Conservation (phyloP, 92 coral and sea anemone genomes). For the Desmophyllum pertusum region DNA sequence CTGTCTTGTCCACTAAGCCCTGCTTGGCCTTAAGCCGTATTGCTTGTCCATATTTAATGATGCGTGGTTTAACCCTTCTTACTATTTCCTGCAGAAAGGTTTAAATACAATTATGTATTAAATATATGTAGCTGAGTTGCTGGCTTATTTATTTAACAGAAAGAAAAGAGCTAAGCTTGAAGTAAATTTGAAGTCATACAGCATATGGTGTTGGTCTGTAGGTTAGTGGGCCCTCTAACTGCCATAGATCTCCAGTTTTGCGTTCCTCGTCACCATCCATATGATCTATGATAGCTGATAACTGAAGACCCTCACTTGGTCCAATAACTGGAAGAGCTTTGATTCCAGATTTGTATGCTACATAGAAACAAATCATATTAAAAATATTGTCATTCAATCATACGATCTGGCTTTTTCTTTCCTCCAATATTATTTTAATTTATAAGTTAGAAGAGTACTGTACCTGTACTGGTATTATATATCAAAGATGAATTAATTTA, state of each 20-base stretch:
- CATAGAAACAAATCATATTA: neutral
- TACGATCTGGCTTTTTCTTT: neutral
- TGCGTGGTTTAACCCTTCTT: constrained; percentile 57
- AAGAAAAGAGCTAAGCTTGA: neutral
- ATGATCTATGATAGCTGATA: constrained; percentile 80
- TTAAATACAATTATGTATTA: no score
- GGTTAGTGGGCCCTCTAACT: constrained; percentile 89
- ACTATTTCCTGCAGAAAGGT: constrained; percentile 55
- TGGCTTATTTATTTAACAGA: no score
- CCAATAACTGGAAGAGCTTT: constrained; percentile 80
- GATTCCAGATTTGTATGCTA: constrained; percentile 58
- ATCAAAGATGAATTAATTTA: no score
- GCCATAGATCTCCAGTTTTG: constrained; percentile 96
- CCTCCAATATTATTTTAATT: neutral
- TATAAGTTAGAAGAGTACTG: neutral
- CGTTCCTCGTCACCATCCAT: constrained; percentile 80
- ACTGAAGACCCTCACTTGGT: constrained; percentile 76
- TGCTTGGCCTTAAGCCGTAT: constrained; percentile 83
- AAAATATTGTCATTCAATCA: neutral
- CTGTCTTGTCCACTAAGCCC: constrained; percentile 82
- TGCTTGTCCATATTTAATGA: constrained; percentile 89
- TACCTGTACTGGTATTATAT: no score
- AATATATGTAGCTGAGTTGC: no score
- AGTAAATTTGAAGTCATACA: constrained; percentile 35
- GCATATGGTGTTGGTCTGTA: constrained; percentile 89